Evolutionary conservation across 2,888 invertebrate genomes (phyloP).

Genomic region (Cataglyphis cursor): DNA sequence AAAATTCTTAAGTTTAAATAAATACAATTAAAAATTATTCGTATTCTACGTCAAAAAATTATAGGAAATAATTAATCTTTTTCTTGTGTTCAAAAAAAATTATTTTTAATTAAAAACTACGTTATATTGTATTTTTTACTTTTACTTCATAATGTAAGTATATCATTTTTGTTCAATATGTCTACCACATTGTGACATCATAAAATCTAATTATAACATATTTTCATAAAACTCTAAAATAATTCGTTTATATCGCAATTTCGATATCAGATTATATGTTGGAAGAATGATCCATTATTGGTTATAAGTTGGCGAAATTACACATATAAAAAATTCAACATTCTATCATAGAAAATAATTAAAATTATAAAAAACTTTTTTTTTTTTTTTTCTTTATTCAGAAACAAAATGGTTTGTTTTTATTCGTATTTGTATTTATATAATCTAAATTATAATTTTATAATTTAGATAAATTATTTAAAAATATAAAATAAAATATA

Average conservation of each 20-base stretch:
- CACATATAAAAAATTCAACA: not conserved
- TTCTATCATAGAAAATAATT: constrained; percentile 1
- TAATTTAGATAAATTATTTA: no score
- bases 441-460: not conserved
- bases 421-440: not conserved
- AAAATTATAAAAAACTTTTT: not conserved
- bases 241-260: constrained; percentile 10
- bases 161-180: not conserved
- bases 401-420: not conserved
- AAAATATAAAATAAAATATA: not conserved
- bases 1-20: not conserved
- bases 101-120: not conserved
- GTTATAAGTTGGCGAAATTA: not conserved
- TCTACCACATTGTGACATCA: not conserved
- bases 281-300: not conserved
- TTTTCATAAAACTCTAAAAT: constrained; percentile 7
- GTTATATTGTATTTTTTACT: not conserved
- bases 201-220: constrained; percentile 7
- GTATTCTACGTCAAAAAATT: not conserved
- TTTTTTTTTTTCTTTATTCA: not conserved
- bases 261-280: not conserved
- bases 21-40: not conserved
- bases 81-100: not conserved
- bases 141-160: not conserved
- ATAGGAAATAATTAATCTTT: not conserved